Base-by-base conservation (phyloP, 2,888 invertebrate genomes). In the Camponotus fellah region DNA sequence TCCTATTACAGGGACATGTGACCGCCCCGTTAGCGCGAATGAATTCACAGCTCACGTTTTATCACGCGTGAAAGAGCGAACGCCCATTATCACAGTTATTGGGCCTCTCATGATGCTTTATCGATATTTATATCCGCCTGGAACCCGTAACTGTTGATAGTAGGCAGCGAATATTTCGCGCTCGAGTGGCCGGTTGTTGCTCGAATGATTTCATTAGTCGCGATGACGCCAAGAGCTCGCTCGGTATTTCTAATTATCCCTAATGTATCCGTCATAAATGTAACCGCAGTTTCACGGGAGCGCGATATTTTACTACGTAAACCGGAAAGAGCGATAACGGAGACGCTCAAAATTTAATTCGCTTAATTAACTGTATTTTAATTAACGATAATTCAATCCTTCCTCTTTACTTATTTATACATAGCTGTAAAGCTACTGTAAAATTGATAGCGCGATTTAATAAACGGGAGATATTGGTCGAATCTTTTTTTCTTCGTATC, bases 41-140 rank as follows among this genome's bases (percentile, higher is more conserved):
- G 58, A 77, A 58, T 77, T 77, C 32, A 40, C 14, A 32, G 43
- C 43, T 40, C 65, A 40, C 43, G 68, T 77, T 53, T 53, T 77
- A 77, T 77, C 68, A 14, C 5, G 68, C 76, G 77, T 17, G 68
- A 68, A 77, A 66, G 43, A 56, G 17, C 60, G 37, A 40, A 46
- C n/a, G 12, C 56, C 43, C 58, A 68, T 77, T 77, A 77, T 68
- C 68, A 43, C 9, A 21, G 68, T 68, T 77, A 77, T 77, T 68
- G 43, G 1, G 68, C 40, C 76, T 43, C 58, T 77, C 68, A 77
- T 12, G 77, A 43, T 37, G 69, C 58, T 43, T 32, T 68, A 68
- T 43, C 77, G 68, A 77, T 77, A 43, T 77, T 68, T 77, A 68
- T 43, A 40, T 77, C 68, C 26, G 66, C 32, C 40, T 34, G 58